Base-by-base conservation (phyloP, 1,140 invertebrate genomes). In the Ylistrum balloti region DNA sequence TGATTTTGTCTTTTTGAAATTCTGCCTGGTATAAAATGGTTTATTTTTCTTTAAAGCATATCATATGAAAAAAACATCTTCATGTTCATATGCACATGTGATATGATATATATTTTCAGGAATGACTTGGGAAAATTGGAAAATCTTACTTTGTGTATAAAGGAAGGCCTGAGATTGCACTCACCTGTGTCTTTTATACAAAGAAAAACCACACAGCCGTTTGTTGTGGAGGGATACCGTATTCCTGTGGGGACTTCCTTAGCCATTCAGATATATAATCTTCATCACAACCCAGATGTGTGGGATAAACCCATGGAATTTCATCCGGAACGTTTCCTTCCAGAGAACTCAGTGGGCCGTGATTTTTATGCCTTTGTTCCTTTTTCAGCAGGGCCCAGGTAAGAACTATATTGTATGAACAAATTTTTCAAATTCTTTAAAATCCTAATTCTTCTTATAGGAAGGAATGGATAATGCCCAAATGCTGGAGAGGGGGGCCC, bases 111-210 rank as follows among this genome's bases (percentile, higher is more conserved):
- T 28, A 74, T 33, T 56, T 85, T 35, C 87, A 93, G 94, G 94
- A 89, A 90, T 17, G 94, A 95, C 85, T 38, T 95, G 32, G 45
- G 90, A 2, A 95, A 96, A 87, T 86, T 96, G 85, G 91, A 94
- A 28, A 96, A 96, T 88, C 89, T 96, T 88, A 94, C 94, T 41
- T 88, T 93, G 22, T 95, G 95, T 48, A 91, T 96, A n/a, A 95
- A 96, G 89, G 96, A 96, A 92, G 90, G 95, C 5, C 93, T 96
- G 89, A 91, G 96, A 86, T 91, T 97, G 33, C 95, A 95, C 92
- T 93, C 94, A 22, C 95, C 96, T 0, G 94, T 96, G 22, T 98
- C 98, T 0, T 95, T 97, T 28, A 98, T 98, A 93, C 97, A 97
- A 0, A 96, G 98, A 92, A 96, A 97, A 32, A 45, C 74, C 33